These are phyloP conservation scores for Rhinolophus ferrumequinum DNA, from an alignment of 2,113 vertebrate genomes.

Conservation along the genomic window DNA sequence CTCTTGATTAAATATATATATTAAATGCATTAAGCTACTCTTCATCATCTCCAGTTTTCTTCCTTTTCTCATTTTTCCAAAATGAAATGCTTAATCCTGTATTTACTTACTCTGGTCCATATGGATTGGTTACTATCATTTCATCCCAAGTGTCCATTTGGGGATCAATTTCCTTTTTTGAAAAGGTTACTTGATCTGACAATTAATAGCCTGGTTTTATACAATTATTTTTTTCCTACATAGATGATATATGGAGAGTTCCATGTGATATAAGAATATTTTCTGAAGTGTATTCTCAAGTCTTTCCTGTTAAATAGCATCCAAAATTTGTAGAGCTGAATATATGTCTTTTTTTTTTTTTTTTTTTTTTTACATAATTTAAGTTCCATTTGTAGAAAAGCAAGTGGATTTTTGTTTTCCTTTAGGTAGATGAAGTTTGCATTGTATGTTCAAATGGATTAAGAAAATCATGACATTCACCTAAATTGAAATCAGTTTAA, in stretches of 20 bases:
- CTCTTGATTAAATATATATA: background rate
- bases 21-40: background rate
- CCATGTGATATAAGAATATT: background rate
- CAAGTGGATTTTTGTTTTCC: constrained; percentile 31
- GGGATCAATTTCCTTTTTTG: constrained; percentile 60
- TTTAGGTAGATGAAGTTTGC: background rate
- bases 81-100: background rate
- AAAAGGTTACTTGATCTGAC: constrained; percentile 62
- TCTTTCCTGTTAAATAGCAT: background rate
- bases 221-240: background rate
- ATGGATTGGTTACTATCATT: background rate
- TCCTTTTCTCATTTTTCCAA: background rate
- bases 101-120: constrained; percentile 53
- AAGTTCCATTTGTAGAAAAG: constrained; percentile 52
- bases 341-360: background rate
- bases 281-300: background rate
- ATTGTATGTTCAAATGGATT: constrained; percentile 37
- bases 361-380: constrained; percentile 50
- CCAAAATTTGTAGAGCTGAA: background rate
- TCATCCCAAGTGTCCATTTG: constrained; percentile 59
- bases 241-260: background rate
- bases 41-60: background rate
- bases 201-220: constrained; percentile 34
- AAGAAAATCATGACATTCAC: background rate
- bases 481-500: constrained; percentile 39